These are phyloP conservation scores for Kobus ellipsiprymnus DNA, from an alignment of 2,113 vertebrate species.

Conservation along the genomic window DNA sequence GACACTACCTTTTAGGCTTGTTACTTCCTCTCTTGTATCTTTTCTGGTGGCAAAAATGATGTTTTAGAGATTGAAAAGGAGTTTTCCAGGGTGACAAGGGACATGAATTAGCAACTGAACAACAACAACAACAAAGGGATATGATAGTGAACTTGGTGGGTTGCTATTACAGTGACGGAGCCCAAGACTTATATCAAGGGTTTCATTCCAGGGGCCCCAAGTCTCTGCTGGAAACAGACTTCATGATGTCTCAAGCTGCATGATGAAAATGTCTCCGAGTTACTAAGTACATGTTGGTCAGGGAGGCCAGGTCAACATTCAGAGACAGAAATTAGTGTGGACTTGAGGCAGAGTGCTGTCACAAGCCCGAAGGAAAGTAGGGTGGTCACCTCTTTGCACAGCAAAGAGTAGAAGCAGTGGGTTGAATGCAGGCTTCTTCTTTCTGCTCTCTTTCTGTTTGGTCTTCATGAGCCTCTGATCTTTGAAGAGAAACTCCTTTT, in stretches of 20 bases:
- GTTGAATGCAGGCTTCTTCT: neutral
- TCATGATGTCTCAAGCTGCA: neutral
- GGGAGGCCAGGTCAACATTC: neutral
- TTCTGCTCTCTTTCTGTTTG: neutral
- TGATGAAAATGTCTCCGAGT: neutral
- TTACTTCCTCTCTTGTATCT: neutral
- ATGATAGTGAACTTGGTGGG: neutral
- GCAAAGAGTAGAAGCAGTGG: neutral
- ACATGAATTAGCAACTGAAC: neutral
- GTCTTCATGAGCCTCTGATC: neutral
- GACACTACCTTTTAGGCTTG: neutral
- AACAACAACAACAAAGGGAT: neutral
- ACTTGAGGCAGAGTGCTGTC: neutral
- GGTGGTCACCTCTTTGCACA: neutral
- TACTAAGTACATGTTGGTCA: neutral
- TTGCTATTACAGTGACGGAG: accelerated
- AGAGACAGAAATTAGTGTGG: neutral
- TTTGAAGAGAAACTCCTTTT: neutral
- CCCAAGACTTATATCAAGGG: neutral
- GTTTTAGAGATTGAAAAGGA: neutral
- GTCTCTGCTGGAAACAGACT: neutral
- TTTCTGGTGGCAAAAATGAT: neutral
- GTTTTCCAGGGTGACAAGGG: neutral
- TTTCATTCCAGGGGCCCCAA: neutral
- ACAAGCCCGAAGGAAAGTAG: neutral